Percentiles rank a stretch among this genome's conserved stretches.
phyloP scores from a whole-genome alignment of 1,140 invertebrate species.

The Aphelenchoides fujianensis region DNA sequence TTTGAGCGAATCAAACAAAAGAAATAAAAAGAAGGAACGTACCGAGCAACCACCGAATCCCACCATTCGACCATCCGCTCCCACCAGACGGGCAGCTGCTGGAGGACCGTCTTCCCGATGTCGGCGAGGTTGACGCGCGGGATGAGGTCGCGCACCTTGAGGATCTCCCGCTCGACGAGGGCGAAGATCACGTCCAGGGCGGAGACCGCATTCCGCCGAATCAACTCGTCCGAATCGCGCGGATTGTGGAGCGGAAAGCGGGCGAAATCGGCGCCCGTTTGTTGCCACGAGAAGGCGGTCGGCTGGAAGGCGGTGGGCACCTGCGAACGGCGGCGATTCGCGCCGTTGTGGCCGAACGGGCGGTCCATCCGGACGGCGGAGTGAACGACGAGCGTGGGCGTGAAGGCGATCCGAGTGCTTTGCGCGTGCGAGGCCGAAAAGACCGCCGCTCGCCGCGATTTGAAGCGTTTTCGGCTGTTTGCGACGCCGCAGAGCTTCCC shows the following conservation, averaged over 20 bases:
- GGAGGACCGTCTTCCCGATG: neutral
- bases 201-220: constrained; percentile 7
- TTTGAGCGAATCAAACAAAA: too few species aligned
- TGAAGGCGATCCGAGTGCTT: too few species aligned
- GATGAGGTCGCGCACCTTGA: constrained; percentile 5
- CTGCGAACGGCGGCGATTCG: neutral
- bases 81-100: neutral
- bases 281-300: neutral
- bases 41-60: too few species aligned
- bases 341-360: neutral
- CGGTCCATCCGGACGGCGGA: too few species aligned
- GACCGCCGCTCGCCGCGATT: too few species aligned
- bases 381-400: too few species aligned
- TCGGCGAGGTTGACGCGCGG: constrained; percentile 16
- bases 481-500: too few species aligned
- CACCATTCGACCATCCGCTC: neutral
- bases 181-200: constrained; percentile 8
- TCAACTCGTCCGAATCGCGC: neutral
- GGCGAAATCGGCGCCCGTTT: neutral
- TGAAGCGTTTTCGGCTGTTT: too few species aligned
- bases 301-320: neutral
- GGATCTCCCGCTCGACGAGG: constrained; percentile 1
- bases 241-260: neutral
- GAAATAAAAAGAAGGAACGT: too few species aligned
- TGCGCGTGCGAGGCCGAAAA: too few species aligned